A percentile compares a stretch with the other conserved stretches of the same genome.
Evolutionary conservation across 2,888 invertebrate species (phyloP).

Genomic region (Noctua janthina): DNA sequence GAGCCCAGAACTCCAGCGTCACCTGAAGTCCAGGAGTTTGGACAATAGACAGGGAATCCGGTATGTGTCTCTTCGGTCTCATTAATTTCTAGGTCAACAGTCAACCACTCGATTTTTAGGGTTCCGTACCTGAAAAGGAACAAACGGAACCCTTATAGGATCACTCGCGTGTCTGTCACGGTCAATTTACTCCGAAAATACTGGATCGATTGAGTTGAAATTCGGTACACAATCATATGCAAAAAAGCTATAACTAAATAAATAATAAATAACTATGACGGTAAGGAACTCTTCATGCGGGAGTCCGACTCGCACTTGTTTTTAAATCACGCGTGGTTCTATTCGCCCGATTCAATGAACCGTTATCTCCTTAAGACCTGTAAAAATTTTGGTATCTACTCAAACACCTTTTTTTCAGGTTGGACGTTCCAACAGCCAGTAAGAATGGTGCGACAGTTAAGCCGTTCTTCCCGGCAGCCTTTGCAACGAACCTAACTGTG

Average conservation of each 20-base stretch:
- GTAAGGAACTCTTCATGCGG: too few relatives aligned
- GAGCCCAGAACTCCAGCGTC: background rate
- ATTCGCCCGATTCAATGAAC: background rate
- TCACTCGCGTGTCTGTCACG: too few relatives aligned
- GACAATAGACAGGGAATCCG: background rate
- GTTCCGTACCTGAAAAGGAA: too few relatives aligned
- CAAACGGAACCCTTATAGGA: too few relatives aligned
- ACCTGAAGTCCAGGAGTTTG: conserved; percentile 34
- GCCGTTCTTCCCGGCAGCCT: conserved; percentile 28
- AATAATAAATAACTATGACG: too few relatives aligned
- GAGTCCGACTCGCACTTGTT: background rate
- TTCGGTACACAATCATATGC: too few relatives aligned
- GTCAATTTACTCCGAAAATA: too few relatives aligned
- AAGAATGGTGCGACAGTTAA: conserved; percentile 3
- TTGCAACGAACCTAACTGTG: conserved; percentile 26
- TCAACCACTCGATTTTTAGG: too few relatives aligned
- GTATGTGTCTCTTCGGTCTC: conserved; percentile 7
- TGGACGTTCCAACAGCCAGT: background rate
- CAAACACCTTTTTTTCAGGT: conserved; percentile 17
- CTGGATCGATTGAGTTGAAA: too few relatives aligned
- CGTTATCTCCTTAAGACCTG: background rate
- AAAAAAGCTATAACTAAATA: too few relatives aligned
- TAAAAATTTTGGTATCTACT: background rate
- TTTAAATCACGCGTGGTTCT: background rate
- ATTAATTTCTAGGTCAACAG: background rate